Evolutionary conservation across 2,113 vertebrate species (phyloP).

Genomic region (Puffinus mauretanicus): DNA sequence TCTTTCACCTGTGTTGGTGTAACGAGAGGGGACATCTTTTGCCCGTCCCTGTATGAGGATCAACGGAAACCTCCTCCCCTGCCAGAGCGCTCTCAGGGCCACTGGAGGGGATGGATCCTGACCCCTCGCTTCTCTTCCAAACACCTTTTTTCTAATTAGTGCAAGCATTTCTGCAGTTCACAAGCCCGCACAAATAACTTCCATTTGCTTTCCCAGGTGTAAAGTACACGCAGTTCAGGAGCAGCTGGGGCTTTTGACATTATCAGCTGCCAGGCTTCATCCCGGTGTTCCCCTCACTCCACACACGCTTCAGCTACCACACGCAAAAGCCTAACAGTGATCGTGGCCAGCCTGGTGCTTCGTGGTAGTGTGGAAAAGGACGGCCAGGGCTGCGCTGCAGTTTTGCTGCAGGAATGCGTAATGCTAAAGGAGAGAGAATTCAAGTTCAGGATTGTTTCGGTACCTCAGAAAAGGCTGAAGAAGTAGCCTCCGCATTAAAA

Average conservation of each 20-base stretch:
- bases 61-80: background rate
- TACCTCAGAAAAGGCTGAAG: background rate
- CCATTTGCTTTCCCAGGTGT: background rate
- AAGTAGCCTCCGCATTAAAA: background rate
- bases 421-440: background rate
- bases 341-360: fast-evolving
- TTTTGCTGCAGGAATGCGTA: fast-evolving
- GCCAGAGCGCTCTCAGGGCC: background rate
- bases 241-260: background rate
- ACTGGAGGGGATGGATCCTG: background rate
- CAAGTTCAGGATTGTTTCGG: background rate
- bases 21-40: background rate
- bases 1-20: background rate
- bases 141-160: background rate
- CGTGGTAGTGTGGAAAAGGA: too few species aligned
- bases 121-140: background rate
- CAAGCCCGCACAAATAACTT: background rate
- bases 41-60: background rate
- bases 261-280: background rate
- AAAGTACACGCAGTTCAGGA: background rate
- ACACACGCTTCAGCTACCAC: background rate
- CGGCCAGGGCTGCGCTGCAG: fast-evolving
- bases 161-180: background rate
- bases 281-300: background rate
- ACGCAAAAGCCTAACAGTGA: background rate